Evolutionary conservation across 2,888 invertebrate species (phyloP).

Genomic region (Melanostoma mellinum): DNA sequence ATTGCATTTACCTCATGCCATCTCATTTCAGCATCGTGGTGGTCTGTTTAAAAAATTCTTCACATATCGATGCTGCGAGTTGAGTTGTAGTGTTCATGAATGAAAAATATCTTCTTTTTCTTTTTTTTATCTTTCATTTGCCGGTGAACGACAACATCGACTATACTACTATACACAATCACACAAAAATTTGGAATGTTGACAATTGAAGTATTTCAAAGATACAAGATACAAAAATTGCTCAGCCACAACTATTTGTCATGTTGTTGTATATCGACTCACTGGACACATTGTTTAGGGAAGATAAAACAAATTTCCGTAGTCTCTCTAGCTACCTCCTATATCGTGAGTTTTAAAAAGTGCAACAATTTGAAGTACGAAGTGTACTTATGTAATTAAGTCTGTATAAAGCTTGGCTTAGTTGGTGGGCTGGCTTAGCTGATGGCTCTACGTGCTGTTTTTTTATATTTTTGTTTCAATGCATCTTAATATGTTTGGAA

Average conservation of each 20-base stretch:
- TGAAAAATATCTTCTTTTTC: conserved; percentile 49
- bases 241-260: conserved; percentile 54
- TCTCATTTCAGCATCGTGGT: conserved; percentile 51
- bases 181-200: conserved; percentile 53
- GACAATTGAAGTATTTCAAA: conserved; percentile 65
- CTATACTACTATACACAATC: background rate
- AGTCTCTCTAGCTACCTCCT: conserved; percentile 6
- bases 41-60: conserved; percentile 67
- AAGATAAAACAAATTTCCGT: conserved; percentile 34
- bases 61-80: conserved; percentile 42
- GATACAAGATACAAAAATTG: conserved; percentile 70
- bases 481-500: conserved; percentile 21
- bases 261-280: background rate
- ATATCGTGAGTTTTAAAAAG: conserved; percentile 43
- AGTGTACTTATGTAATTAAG: conserved; percentile 70
- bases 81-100: conserved; percentile 65
- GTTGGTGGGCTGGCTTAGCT: conserved; percentile 44
- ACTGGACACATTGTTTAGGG: background rate
- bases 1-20: conserved; percentile 16
- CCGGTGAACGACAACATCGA: conserved; percentile 21
- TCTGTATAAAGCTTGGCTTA: conserved; percentile 16
- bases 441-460: background rate
- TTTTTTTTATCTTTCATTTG: background rate
- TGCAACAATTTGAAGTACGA: conserved; percentile 67
- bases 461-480: background rate